A percentile compares a stretch with the other conserved stretches of the same genome.
Conservation (phyloP, 2,888 invertebrate species). For the Rugalucina vietnamica region DNA sequence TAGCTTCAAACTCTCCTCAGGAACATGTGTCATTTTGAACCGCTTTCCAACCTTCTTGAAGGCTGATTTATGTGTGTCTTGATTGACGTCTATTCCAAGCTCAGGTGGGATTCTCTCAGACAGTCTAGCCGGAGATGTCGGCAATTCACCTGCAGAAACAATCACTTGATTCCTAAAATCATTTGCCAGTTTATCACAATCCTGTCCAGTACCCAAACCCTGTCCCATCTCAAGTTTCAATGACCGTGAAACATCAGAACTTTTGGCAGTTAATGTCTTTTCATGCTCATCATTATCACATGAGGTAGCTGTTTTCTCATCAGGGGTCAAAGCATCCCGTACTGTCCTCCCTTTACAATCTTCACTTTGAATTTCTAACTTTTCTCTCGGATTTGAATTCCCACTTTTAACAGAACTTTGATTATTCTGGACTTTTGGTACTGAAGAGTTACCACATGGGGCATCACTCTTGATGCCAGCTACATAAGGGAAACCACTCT, state of each 20-base stretch:
- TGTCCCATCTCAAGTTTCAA: background rate
- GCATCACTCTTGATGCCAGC: background rate
- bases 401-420: background rate
- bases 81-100: background rate
- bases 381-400: background rate
- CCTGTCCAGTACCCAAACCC: background rate
- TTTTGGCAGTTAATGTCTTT: background rate
- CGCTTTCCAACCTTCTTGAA: conserved; percentile 1
- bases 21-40: background rate
- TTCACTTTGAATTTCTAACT: no score
- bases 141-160: background rate
- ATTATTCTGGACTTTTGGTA: background rate
- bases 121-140: background rate
- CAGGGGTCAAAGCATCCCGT: background rate
- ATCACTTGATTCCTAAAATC: background rate
- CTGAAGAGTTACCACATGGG: background rate
- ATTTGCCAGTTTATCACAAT: background rate
- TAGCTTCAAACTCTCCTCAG: background rate
- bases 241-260: background rate
- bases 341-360: background rate
- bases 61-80: background rate
- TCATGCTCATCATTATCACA: background rate
- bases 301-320: background rate
- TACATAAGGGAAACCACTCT: background rate
- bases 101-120: background rate